phyloP scores from a whole-genome alignment of 2,113 vertebrate genomes.

The Paralichthys olivaceus region DNA sequence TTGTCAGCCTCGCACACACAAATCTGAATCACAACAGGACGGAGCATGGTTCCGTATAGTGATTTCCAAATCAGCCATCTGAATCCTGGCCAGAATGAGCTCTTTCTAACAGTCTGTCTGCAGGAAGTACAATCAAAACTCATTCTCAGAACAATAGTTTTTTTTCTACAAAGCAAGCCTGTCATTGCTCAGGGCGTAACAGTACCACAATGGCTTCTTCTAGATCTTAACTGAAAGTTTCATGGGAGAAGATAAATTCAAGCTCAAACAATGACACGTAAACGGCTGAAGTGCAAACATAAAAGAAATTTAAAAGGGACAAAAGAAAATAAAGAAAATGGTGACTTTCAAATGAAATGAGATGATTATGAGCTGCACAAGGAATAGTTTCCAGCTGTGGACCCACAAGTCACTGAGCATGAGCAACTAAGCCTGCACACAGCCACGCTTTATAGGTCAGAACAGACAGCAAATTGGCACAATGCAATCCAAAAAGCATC shows the following conservation, averaged over 20 bases:
- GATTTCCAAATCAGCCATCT: constrained; percentile 62
- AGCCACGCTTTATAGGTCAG: constrained; percentile 42
- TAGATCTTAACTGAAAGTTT: constrained; percentile 2
- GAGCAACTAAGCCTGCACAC: constrained; percentile 42
- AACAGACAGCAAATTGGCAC: constrained; percentile 66
- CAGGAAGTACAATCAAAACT: constrained; percentile 26
- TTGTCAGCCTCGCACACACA: constrained; percentile 55
- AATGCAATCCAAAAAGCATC: constrained; percentile 64
- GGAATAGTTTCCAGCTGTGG: constrained; percentile 43
- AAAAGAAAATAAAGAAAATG: neutral
- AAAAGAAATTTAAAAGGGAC: constrained; percentile 5
- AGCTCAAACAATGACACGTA: constrained; percentile 13
- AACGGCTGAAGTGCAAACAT: constrained; percentile 4
- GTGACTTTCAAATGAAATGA: constrained; percentile 36
- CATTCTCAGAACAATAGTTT: neutral
- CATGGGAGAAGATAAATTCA: constrained; percentile 5
- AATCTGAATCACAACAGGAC: constrained; percentile 65
- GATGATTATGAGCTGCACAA: constrained; percentile 31
- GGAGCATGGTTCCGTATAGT: constrained; percentile 38
- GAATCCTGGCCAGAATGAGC: constrained; percentile 46
- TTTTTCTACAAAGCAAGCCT: constrained; percentile 21
- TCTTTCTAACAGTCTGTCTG: constrained; percentile 39
- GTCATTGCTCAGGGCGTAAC: neutral
- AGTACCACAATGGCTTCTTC: no score
- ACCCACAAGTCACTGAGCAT: constrained; percentile 30